These are phyloP conservation scores for Palythoa grandis DNA, from an alignment of 92 coral and sea anemone species.

Conservation along the genomic window DNA sequence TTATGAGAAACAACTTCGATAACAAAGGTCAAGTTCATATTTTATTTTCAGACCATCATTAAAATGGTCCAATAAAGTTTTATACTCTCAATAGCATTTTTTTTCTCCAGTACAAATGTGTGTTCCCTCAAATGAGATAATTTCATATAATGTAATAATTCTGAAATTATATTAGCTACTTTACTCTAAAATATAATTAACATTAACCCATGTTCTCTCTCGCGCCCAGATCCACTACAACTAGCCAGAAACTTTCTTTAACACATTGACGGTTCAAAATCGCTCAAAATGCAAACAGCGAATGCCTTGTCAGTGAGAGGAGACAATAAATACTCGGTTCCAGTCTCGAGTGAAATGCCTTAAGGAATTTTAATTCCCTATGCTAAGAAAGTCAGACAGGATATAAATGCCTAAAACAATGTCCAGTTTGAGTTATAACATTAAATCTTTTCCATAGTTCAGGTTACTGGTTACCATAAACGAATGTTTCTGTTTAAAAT, in stretches of 20 bases:
- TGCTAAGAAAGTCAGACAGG: neutral
- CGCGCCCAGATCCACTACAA: too few species aligned
- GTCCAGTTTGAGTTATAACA: too few species aligned
- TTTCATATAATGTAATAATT: conserved; percentile 1
- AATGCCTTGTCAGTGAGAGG: neutral
- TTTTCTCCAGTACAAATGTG: conserved; percentile 8
- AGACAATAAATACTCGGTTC: conserved; percentile 14
- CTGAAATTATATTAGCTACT: conserved; percentile 28
- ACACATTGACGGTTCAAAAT: neutral
- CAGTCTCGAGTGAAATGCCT: neutral
- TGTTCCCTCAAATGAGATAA: conserved; percentile 11
- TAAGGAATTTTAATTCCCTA: neutral
- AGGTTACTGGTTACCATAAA: too few species aligned
- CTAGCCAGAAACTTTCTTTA: neutral
- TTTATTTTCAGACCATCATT: neutral
- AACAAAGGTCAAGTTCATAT: neutral
- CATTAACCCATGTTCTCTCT: neutral
- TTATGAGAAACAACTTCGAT: neutral
- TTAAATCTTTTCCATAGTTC: neutral
- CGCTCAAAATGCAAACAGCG: conserved; percentile 5
- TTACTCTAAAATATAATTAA: neutral
- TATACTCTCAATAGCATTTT: neutral
- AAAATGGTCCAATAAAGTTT: neutral
- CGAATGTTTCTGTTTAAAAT: too few species aligned
- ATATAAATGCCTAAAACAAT: too few species aligned